Conservation (phyloP, 2,797 vertebrate genomes). For the Channa striata region DNA sequence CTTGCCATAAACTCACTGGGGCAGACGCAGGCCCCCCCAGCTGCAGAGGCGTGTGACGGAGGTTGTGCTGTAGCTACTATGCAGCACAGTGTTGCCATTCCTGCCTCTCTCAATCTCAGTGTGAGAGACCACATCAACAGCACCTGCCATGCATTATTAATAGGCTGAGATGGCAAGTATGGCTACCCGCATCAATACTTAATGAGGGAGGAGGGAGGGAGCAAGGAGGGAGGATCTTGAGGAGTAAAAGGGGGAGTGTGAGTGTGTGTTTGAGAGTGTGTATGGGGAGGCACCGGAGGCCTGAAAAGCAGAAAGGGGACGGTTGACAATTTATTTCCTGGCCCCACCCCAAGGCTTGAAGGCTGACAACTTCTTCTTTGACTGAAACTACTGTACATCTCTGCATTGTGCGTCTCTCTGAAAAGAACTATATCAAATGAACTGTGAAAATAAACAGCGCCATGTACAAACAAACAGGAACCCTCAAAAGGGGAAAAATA, state of each 20-base stretch:
- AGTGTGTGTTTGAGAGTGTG: slow-evolving; percentile 4
- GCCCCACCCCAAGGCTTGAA: slow-evolving; percentile 65
- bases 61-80: slow-evolving; percentile 74
- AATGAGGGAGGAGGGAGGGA: slow-evolving; percentile 86
- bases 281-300: slow-evolving; percentile 45
- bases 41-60: slow-evolving; percentile 57
- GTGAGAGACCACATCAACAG: slow-evolving; percentile 98
- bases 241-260: slow-evolving; percentile 57
- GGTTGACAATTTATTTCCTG: slow-evolving; percentile 76
- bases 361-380: slow-evolving; percentile 73
- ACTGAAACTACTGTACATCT: slow-evolving; percentile 57
- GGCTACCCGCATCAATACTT: slow-evolving; percentile 99
- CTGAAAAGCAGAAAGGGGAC: slow-evolving; percentile 73
- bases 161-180: slow-evolving; percentile 99
- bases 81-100: slow-evolving; percentile 76
- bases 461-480: slow-evolving; percentile 75
- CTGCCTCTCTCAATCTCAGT: slow-evolving; percentile 91
- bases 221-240: slow-evolving; percentile 66
- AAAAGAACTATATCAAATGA: slow-evolving; percentile 65
- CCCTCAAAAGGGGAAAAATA: slow-evolving; percentile 73
- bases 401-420: slow-evolving; percentile 44
- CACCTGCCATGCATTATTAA: slow-evolving; percentile 99
- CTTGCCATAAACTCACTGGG: slow-evolving; percentile 71
- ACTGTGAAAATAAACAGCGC: slow-evolving; percentile 68
- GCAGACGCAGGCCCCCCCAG: slow-evolving; percentile 47